Evolutionary conservation across 1,140 invertebrate species (phyloP).

Genomic region (Drosophila ironensis): DNA sequence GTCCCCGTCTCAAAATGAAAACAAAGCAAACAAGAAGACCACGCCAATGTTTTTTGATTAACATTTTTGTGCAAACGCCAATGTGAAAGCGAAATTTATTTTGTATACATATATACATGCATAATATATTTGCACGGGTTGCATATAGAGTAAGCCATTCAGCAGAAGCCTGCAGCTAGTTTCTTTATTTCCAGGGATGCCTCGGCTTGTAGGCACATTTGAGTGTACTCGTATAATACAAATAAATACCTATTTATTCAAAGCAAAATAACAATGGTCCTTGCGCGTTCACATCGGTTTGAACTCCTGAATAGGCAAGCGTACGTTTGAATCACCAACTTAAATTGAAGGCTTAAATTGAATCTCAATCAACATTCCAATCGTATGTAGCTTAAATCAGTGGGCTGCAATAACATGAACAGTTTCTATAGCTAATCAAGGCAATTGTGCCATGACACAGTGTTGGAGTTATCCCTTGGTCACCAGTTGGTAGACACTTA

Average conservation of each 20-base stretch:
- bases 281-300: no score
- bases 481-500: constrained; percentile 1
- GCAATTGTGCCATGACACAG: neutral
- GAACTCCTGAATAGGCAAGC: no score
- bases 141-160: constrained; percentile 29
- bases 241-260: neutral
- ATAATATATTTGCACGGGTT: constrained; percentile 60
- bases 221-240: no score
- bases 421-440: constrained; percentile 8
- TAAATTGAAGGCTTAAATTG: no score
- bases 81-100: constrained; percentile 77
- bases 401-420: neutral
- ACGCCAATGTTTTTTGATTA: constrained; percentile 70
- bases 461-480: constrained; percentile 5
- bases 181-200: constrained; percentile 9
- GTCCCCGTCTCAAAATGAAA: constrained; percentile 51
- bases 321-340: no score
- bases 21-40: constrained; percentile 6
- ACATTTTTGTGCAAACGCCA: constrained; percentile 70
- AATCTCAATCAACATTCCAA: no score
- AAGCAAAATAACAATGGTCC: no score
- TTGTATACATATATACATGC: constrained; percentile 64
- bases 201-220: no score
- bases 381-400: no score
- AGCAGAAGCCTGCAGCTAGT: constrained; percentile 25